Base-by-base conservation (phyloP, 1,140 invertebrate genomes). In the Lycorma delicatula region DNA sequence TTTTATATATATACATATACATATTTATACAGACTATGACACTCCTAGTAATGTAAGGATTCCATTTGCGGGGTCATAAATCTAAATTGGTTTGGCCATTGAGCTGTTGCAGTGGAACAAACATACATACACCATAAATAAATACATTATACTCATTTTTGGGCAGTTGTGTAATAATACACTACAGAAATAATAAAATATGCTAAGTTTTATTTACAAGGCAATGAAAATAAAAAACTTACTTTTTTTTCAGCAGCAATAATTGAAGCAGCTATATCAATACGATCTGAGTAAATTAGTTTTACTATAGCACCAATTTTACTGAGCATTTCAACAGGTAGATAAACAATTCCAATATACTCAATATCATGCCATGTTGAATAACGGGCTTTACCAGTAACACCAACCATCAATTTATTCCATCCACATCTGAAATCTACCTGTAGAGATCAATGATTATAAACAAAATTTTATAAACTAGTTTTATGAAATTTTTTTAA, bases 331-430 rank as follows among this genome's bases (percentile, higher is more conserved):
- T 82, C 75, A 6, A 91, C 65, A 0, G 87, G 87, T 0, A 86
- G 87, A 64, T 81, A 87, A 11, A 89, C 70, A 60, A 84, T 80
- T 65, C 87, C 88, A 13, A 82, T 79, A 64, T 89, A 88, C 59
- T 89, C 81, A 49, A 90, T 86, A 69, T 89, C 64, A 13, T 57
- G 56, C 13, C 50, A 38, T 64, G 64, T 66, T n/a, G 58, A 54
- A 3, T 18, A 18, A 13, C 7, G 41, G 4, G 64, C 57, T 11
- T 59, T 56, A 7, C 60, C 86, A 2, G 81, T 80, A 61, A 89
- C 87, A 25, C 87, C 88, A 28, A 83, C 73, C 1, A 82, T 78
- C 60, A 86, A 75, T n/a, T 79, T 79, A 51, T 87, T 87, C 77
- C 84, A 89, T 16, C 81, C 81, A 2, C 84, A 70, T 34, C 86